Evolutionary conservation across 2,797 vertebrate genomes (phyloP).

Genomic region (Muraenolepis orangiensis): DNA sequence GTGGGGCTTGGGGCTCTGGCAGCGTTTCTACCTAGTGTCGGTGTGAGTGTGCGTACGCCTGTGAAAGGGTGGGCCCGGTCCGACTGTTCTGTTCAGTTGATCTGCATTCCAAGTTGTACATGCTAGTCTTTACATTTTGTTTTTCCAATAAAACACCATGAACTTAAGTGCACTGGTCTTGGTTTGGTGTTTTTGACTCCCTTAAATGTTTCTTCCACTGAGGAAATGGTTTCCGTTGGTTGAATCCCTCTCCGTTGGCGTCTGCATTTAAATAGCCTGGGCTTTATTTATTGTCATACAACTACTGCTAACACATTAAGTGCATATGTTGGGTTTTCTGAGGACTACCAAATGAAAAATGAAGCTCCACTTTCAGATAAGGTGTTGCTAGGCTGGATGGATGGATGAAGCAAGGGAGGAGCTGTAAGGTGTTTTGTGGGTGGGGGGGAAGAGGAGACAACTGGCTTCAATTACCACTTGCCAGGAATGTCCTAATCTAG

Average conservation of each 20-base stretch:
- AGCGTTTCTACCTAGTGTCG: slow-evolving; percentile 50
- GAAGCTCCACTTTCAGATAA: background rate
- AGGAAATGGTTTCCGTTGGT: background rate
- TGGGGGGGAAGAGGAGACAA: background rate
- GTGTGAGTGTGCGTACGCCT: slow-evolving; percentile 27
- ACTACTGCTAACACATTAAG: background rate
- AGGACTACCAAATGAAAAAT: background rate
- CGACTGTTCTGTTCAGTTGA: slow-evolving; percentile 69
- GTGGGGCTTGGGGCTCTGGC: background rate
- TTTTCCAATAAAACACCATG: slow-evolving; percentile 75
- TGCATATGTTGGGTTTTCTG: background rate
- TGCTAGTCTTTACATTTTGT: slow-evolving; percentile 74
- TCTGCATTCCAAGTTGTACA: slow-evolving; percentile 76
- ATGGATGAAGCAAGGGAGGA: background rate
- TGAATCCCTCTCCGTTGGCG: background rate
- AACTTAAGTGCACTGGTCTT: slow-evolving; percentile 24
- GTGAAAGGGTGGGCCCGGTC: slow-evolving; percentile 47
- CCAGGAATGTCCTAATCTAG: background rate
- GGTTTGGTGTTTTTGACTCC: background rate
- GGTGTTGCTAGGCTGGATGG: slow-evolving; percentile 58
- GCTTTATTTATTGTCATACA: background rate
- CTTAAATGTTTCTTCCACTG: background rate
- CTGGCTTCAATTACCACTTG: background rate
- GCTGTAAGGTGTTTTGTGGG: background rate
- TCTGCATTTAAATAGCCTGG: background rate